Percentiles rank a stretch among this genome's conserved stretches.
Conservation (phyloP, 2,113 vertebrate species). For the Calypte anna region DNA sequence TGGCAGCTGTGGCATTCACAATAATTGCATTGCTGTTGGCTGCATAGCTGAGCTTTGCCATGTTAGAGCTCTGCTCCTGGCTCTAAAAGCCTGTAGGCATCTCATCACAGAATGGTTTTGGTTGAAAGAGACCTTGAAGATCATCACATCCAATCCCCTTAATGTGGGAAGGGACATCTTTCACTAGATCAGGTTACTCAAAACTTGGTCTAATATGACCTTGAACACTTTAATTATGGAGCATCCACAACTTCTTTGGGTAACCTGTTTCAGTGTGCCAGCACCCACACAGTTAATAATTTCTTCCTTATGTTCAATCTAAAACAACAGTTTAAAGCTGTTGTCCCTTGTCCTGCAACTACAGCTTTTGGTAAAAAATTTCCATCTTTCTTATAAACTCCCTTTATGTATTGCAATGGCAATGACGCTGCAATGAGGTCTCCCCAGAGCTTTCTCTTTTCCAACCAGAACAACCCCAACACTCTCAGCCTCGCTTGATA, state of each 20-base stretch:
- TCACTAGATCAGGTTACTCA: background rate
- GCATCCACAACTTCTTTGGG: background rate
- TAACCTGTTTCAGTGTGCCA: background rate
- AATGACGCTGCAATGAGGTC: background rate
- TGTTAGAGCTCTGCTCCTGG: background rate
- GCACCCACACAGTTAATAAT: background rate
- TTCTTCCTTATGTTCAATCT: background rate
- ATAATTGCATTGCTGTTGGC: background rate
- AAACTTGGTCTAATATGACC: background rate
- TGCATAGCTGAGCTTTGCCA: background rate
- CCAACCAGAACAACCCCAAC: background rate
- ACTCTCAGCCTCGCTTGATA: background rate
- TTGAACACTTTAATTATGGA: background rate
- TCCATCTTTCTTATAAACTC: background rate
- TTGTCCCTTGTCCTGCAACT: background rate
- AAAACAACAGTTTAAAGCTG: background rate
- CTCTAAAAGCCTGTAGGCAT: background rate
- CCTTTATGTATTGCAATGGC: background rate
- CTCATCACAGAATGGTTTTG: background rate
- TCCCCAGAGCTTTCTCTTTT: background rate
- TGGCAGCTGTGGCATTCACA: background rate
- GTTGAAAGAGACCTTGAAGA: background rate
- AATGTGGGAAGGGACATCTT: background rate
- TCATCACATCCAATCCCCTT: accelerated
- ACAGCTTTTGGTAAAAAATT: background rate